These are phyloP conservation scores for Lissonota sp. DNA, from an alignment of 2,888 invertebrate genomes.

Conservation along the genomic window DNA sequence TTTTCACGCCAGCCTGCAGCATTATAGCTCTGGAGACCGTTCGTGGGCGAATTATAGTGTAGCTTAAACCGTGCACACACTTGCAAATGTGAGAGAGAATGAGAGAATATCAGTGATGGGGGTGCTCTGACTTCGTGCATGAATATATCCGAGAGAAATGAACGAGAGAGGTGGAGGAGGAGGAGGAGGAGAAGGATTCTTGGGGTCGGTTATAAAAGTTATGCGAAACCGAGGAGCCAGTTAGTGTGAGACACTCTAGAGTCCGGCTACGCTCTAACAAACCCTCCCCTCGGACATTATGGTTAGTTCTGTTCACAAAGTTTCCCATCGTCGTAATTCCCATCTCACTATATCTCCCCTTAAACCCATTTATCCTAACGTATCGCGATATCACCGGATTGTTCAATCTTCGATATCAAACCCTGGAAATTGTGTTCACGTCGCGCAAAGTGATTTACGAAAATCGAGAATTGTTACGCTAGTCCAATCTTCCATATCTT, in stretches of 20 bases:
- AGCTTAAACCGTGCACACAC: conserved; percentile 48
- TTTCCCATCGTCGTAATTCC: not conserved
- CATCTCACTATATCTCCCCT: not conserved
- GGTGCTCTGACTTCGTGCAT: conserved; percentile 20
- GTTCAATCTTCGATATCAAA: conserved; percentile 1
- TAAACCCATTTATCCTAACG: not conserved
- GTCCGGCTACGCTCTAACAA: conserved; percentile 59
- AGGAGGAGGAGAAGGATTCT: conserved; percentile 67
- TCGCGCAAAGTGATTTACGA: no score
- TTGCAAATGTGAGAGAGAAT: not conserved
- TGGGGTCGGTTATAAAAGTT: conserved; percentile 80
- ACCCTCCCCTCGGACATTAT: conserved; percentile 52
- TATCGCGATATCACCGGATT: not conserved
- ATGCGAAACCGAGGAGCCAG: conserved; percentile 71
- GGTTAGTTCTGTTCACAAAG: conserved; percentile 60
- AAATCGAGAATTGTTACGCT: no score
- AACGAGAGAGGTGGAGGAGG: conserved; percentile 25
- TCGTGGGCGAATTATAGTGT: conserved; percentile 49
- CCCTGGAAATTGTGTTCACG: conserved; percentile 5
- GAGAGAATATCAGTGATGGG: conserved; percentile 30
- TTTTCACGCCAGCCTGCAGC: conserved; percentile 75
- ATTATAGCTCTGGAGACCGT: conserved; percentile 73
- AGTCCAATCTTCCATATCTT: no score
- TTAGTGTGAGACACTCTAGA: conserved; percentile 74
- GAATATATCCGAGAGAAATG: conserved; percentile 44